Conservation (phyloP, 2,888 invertebrate genomes). For the Megamerina dolium region DNA sequence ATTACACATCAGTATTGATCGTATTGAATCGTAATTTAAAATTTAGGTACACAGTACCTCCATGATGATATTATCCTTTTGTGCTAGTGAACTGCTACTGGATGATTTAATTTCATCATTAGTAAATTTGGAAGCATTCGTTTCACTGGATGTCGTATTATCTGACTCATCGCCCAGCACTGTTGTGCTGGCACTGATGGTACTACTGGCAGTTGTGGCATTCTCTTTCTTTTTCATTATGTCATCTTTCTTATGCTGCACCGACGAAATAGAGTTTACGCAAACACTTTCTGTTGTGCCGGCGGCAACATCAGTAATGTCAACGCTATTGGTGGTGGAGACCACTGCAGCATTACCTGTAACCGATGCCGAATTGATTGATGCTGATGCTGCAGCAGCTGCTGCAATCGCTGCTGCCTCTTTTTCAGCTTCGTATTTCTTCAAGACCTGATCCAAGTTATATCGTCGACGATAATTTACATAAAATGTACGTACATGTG, state of each 20-base stretch:
- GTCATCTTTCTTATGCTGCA: conserved; percentile 19
- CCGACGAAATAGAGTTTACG: conserved; percentile 8
- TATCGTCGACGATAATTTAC: conserved; percentile 85
- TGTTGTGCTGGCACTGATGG: conserved; percentile 9
- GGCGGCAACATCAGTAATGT: conserved; percentile 5
- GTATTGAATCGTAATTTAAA: not conserved
- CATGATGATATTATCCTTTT: conserved; percentile 31
- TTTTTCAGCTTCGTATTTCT: conserved; percentile 74
- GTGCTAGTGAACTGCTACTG: conserved; percentile 22
- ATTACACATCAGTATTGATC: not conserved
- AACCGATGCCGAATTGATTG: conserved; percentile 11
- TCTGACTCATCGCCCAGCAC: conserved; percentile 48
- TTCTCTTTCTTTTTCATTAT: conserved; percentile 8
- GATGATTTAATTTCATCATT: conserved; percentile 23
- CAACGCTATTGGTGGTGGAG: conserved; percentile 15
- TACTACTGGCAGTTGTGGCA: conserved; percentile 41
- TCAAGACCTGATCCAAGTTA: conserved; percentile 78
- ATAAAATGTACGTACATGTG: conserved; percentile 87
- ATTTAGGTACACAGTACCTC: conserved; percentile 29
- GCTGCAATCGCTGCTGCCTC: conserved; percentile 20
- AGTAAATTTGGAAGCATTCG: conserved; percentile 23
- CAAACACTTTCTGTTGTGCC: conserved; percentile 11
- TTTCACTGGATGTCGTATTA: conserved; percentile 32
- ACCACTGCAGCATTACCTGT: conserved; percentile 12
- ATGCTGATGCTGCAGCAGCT: conserved; percentile 6